Evolutionary conservation across 1,140 invertebrate species (phyloP).

Genomic region (Helicoverpa armigera): DNA sequence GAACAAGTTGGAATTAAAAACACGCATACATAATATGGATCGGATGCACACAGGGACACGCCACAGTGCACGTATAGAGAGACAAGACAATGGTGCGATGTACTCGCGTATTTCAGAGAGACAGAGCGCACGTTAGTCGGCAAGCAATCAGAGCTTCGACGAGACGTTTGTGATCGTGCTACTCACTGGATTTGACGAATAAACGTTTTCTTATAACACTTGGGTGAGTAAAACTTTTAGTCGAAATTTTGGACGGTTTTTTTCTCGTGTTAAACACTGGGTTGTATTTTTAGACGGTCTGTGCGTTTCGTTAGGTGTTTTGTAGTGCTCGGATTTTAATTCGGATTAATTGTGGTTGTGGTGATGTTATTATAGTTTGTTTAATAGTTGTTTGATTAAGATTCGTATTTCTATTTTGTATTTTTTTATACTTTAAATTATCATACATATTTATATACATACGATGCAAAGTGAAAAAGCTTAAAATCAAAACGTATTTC

Average conservation of each 20-base stretch:
- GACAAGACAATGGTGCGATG: conserved; percentile 25
- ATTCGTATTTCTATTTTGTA: no score
- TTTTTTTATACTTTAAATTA: no score
- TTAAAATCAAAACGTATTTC: no score
- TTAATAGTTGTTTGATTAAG: no score
- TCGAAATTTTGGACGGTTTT: neutral
- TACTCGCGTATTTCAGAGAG: conserved; percentile 10
- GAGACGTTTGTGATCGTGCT: conserved; percentile 21
- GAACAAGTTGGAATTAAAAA: neutral
- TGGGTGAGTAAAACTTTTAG: neutral
- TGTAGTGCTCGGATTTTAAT: neutral
- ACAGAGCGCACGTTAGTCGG: conserved; percentile 15
- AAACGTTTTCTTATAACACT: conserved; percentile 32
- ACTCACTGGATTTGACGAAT: conserved; percentile 23
- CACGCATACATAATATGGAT: neutral
- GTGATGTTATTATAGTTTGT: no score
- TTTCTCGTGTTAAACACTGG: neutral
- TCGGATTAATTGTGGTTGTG: neutral
- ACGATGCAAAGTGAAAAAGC: no score
- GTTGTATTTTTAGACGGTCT: neutral
- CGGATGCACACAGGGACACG: neutral
- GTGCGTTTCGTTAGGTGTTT: neutral
- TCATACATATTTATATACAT: no score
- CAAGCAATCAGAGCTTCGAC: neutral
- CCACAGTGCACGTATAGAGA: neutral